Percentiles rank a stretch among this genome's conserved stretches.
Evolutionary conservation across 2,888 invertebrate genomes (phyloP).

Genomic region (Odontocolon sp.): DNA sequence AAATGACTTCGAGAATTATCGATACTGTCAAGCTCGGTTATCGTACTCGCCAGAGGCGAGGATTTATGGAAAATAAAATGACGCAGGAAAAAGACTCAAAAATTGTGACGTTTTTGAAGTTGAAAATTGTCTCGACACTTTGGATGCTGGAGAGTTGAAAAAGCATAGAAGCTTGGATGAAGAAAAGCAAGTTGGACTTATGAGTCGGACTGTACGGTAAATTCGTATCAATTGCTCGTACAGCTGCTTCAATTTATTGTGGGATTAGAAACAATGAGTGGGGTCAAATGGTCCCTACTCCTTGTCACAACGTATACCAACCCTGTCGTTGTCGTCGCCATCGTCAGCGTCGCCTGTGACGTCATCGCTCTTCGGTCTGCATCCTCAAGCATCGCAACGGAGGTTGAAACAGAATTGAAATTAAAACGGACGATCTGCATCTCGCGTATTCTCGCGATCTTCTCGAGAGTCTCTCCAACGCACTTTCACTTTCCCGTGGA

Average conservation of each 20-base stretch:
- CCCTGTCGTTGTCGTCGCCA: conserved; percentile 64
- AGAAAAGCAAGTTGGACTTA: conserved; percentile 61
- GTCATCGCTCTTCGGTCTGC: too few relatives aligned
- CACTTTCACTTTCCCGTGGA: conserved; percentile 11
- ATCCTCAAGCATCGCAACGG: not conserved
- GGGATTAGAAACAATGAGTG: conserved; percentile 80
- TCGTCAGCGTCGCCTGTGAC: conserved; percentile 68
- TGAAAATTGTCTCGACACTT: not conserved
- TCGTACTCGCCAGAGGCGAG: too few relatives aligned
- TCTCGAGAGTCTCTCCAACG: not conserved
- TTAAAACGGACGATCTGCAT: conserved; percentile 42
- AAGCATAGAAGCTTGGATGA: conserved; percentile 7
- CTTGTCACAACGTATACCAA: conserved; percentile 75
- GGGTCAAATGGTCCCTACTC: conserved; percentile 78
- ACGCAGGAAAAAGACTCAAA: too few relatives aligned
- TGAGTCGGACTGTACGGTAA: conserved; percentile 78
- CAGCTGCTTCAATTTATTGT: conserved; percentile 81
- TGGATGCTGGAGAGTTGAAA: not conserved
- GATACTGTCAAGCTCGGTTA: too few relatives aligned
- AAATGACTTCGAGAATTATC: conserved; percentile 39
- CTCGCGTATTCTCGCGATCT: conserved; percentile 7
- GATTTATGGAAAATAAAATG: too few relatives aligned
- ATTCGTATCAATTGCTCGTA: conserved; percentile 80
- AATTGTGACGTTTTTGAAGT: not conserved
- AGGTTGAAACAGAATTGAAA: conserved; percentile 52